These are phyloP conservation scores for Chouioia cunea DNA, from an alignment of 2,888 invertebrate genomes.

Conservation along the genomic window DNA sequence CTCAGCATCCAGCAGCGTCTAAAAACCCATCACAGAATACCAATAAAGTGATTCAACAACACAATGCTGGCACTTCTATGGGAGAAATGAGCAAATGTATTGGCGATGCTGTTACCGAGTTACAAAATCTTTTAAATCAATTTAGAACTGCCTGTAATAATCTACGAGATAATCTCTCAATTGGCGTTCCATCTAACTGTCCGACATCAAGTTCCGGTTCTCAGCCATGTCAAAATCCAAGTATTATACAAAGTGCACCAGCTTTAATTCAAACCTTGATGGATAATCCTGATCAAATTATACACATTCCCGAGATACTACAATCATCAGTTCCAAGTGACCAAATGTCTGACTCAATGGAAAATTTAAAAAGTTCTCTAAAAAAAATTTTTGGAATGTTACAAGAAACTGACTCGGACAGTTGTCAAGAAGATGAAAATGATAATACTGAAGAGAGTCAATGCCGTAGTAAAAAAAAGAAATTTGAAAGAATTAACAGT, in stretches of 20 bases:
- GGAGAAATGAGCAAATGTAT: slow-evolving; percentile 26
- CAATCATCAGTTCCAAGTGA: slow-evolving; percentile 23
- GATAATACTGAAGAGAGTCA: not conserved
- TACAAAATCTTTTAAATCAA: slow-evolving; percentile 35
- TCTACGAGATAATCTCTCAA: slow-evolving; percentile 19
- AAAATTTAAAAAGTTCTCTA: slow-evolving; percentile 26
- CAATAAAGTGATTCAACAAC: no score
- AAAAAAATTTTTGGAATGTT: slow-evolving; percentile 27
- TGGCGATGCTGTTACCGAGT: slow-evolving; percentile 20
- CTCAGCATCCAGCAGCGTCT: not conserved
- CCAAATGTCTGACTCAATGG: slow-evolving; percentile 22
- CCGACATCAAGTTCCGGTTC: not conserved
- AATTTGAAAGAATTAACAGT: slow-evolving; percentile 15
- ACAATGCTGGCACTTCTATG: no score
- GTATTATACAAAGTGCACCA: slow-evolving; percentile 35
- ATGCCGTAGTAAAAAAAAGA: slow-evolving; percentile 22
- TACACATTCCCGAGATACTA: slow-evolving; percentile 23
- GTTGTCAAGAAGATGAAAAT: slow-evolving; percentile 49
- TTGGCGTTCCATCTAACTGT: not conserved
- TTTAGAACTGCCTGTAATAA: slow-evolving; percentile 21
- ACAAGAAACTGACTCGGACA: slow-evolving; percentile 2
- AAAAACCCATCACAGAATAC: no score
- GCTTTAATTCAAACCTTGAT: slow-evolving; percentile 26
- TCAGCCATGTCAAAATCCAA: slow-evolving; percentile 1
- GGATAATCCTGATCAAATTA: slow-evolving; percentile 36